Evolutionary conservation across 2,113 vertebrate species (phyloP).

Genomic region (Plecturocebus donacophilus): DNA sequence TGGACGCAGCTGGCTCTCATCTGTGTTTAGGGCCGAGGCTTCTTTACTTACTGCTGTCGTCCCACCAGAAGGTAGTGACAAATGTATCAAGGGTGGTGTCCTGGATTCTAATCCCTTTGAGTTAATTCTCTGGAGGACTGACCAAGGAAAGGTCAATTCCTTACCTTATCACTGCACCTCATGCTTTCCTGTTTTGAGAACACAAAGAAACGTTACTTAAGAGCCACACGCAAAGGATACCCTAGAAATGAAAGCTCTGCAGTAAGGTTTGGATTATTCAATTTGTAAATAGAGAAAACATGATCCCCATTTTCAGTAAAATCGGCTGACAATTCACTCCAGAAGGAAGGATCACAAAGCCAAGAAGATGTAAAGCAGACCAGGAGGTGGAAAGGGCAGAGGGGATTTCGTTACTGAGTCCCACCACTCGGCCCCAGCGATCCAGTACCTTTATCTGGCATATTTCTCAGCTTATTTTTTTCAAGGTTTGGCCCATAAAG

Average conservation of each 20-base stretch:
- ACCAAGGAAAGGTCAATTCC: slow-evolving; percentile 35
- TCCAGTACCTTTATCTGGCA: background rate
- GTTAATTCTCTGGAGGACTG: slow-evolving; percentile 23
- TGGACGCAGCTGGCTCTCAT: background rate
- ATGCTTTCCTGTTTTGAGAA: slow-evolving; percentile 60
- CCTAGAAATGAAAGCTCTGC: background rate
- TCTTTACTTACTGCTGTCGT: background rate
- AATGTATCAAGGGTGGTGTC: background rate
- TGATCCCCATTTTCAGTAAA: background rate
- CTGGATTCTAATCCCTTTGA: background rate
- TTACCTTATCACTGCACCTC: slow-evolving; percentile 37
- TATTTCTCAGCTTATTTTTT: background rate
- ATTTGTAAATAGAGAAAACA: background rate
- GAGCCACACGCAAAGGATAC: background rate
- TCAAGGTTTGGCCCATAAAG: background rate
- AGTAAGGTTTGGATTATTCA: background rate
- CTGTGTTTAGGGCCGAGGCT: background rate
- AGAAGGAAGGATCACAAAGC: background rate
- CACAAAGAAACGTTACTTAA: slow-evolving; percentile 41
- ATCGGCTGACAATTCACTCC: background rate
- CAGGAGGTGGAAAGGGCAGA: background rate
- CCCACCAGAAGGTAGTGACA: background rate
- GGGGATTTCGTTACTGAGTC: background rate
- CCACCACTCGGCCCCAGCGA: background rate
- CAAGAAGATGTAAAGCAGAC: background rate